These are phyloP conservation scores for Antechinus flavipes DNA, from an alignment of 2,113 vertebrate genomes.

Conservation along the genomic window DNA sequence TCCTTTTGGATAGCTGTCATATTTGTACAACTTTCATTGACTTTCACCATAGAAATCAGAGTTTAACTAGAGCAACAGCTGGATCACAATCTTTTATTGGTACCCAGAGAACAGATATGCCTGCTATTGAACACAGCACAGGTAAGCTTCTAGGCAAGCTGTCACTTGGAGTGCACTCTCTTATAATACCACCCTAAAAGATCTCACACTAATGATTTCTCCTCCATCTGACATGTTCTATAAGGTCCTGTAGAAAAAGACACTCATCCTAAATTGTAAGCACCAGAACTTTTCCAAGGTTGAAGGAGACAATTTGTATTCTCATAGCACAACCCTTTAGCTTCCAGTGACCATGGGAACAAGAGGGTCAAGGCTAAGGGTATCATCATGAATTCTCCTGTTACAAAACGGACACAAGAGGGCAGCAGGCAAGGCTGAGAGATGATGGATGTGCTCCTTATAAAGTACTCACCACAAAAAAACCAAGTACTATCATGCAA, in stretches of 20 bases:
- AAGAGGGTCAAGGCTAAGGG: neutral
- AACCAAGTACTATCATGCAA: neutral
- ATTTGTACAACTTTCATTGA: neutral
- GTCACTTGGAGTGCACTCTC: neutral
- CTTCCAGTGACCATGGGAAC: neutral
- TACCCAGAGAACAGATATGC: neutral
- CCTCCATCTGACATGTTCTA: neutral
- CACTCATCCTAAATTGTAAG: neutral
- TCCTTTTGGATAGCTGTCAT: neutral
- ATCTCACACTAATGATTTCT: neutral
- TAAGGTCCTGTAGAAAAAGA: neutral
- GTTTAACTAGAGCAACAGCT: neutral
- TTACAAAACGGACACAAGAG: neutral
- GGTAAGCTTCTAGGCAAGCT: neutral
- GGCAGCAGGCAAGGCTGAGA: neutral
- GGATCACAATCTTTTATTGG: neutral
- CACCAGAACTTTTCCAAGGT: neutral
- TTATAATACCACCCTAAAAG: neutral
- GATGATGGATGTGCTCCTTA: neutral
- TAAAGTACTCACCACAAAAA: neutral
- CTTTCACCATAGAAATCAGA: neutral
- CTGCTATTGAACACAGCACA: neutral
- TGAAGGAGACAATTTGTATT: neutral
- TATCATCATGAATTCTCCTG: neutral
- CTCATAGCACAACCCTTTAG: neutral